Percentiles rank a stretch among this genome's conserved stretches.
Conservation (phyloP, 2,113 vertebrate genomes). For the Colaptes auratus region DNA sequence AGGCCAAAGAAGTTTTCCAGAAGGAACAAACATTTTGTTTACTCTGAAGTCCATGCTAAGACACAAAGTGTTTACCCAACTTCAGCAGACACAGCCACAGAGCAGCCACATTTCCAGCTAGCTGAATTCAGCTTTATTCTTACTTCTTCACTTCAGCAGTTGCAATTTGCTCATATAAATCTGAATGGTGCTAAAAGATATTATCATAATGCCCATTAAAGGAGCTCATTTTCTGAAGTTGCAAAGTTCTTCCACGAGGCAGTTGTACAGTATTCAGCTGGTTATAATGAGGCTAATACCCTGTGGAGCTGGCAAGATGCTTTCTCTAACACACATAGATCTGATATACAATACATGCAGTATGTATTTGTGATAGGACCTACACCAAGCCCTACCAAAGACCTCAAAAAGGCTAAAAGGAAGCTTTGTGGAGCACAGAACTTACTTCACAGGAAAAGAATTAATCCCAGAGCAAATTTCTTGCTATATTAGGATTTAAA, state of each 20-base stretch:
- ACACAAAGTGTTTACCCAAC: slow-evolving; percentile 28
- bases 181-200: neutral
- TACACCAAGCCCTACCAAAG: neutral
- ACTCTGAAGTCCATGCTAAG: slow-evolving; percentile 48
- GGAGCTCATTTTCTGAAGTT: neutral
- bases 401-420: neutral
- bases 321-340: neutral
- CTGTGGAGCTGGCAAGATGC: rapidly evolving
- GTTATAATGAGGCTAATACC: neutral
- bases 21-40: slow-evolving; percentile 68
- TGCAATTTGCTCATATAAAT: neutral
- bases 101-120: neutral
- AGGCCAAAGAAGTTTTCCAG: slow-evolving; percentile 48
- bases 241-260: neutral
- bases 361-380: neutral
- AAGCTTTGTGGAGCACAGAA: neutral
- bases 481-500: neutral
- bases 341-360: neutral
- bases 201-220: neutral
- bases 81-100: neutral
- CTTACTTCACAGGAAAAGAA: neutral
- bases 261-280: neutral
- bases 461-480: slow-evolving; percentile 19
- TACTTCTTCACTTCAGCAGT: neutral
- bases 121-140: neutral